Evolutionary conservation across 1,140 invertebrate species (phyloP).

Genomic region (Polypedilum pembai): DNA sequence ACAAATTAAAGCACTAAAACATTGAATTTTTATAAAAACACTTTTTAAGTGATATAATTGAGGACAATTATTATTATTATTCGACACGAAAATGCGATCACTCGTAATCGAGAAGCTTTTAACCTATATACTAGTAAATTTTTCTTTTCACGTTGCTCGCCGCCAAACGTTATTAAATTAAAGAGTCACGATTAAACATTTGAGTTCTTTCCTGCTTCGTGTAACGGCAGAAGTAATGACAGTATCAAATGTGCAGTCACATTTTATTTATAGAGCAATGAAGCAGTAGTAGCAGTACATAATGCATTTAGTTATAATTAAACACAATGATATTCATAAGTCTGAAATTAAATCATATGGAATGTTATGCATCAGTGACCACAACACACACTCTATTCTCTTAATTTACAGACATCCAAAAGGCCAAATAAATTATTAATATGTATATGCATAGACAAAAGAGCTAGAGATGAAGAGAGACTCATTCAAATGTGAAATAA

Average conservation of each 20-base stretch:
- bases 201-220: not conserved
- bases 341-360: not conserved
- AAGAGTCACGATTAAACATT: not conserved
- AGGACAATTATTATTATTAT: not conserved
- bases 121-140: not conserved
- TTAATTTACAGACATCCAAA: not conserved
- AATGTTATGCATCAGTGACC: conserved; percentile 3
- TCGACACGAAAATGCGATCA: too few species aligned
- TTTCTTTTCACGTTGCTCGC: not conserved
- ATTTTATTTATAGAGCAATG: conserved; percentile 3
- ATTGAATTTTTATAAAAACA: not conserved
- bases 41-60: not conserved
- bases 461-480: too few species aligned
- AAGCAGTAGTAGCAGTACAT: not conserved
- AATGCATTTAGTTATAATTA: too few species aligned
- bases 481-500: too few species aligned
- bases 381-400: not conserved
- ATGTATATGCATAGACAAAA: not conserved
- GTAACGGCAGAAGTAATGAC: conserved; percentile 6
- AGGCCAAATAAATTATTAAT: not conserved
- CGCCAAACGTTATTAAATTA: not conserved
- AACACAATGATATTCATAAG: not conserved
- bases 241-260: conserved; percentile 1
- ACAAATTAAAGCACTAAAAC: too few species aligned
- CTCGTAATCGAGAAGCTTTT: not conserved